Conservation (phyloP, 2,797 vertebrate genomes). For the Hemibagrus guttatus region DNA sequence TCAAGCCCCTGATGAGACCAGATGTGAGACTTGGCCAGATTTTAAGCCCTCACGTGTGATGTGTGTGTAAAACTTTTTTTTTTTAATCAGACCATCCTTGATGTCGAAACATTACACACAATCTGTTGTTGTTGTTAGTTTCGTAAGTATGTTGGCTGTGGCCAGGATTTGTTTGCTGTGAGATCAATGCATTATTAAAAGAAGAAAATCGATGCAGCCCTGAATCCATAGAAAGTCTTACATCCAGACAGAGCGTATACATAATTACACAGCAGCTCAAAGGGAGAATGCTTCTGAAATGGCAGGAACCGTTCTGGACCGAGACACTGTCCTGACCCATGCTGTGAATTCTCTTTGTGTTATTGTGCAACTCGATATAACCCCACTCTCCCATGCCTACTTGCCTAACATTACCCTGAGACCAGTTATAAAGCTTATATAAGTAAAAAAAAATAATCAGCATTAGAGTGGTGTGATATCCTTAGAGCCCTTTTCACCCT, state of each 20-base stretch:
- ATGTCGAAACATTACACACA: background rate
- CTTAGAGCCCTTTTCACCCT: background rate
- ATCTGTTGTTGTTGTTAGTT: background rate
- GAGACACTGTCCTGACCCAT: background rate
- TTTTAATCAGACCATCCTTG: background rate
- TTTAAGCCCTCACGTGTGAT: background rate
- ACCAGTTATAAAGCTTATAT: background rate
- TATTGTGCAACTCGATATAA: background rate
- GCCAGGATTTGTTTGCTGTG: constrained; percentile 11
- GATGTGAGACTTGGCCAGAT: constrained; percentile 41
- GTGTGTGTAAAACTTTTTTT: background rate
- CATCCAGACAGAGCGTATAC: background rate
- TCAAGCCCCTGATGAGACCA: constrained; percentile 41
- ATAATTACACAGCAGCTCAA: constrained; percentile 10
- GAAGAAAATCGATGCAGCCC: constrained; percentile 28
- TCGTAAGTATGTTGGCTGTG: constrained; percentile 6
- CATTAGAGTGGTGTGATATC: background rate
- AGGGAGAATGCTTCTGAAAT: background rate
- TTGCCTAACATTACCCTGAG: background rate
- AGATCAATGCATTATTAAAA: constrained; percentile 32
- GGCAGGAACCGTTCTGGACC: background rate
- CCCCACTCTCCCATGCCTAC: background rate
- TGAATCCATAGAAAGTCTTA: background rate
- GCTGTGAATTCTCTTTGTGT: constrained; percentile 6
- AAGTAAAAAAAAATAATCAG: background rate